A percentile compares a stretch with the other conserved stretches of the same genome.
Conservation (phyloP, 2,797 vertebrate genomes). For the Neopelma chrysocephalum region DNA sequence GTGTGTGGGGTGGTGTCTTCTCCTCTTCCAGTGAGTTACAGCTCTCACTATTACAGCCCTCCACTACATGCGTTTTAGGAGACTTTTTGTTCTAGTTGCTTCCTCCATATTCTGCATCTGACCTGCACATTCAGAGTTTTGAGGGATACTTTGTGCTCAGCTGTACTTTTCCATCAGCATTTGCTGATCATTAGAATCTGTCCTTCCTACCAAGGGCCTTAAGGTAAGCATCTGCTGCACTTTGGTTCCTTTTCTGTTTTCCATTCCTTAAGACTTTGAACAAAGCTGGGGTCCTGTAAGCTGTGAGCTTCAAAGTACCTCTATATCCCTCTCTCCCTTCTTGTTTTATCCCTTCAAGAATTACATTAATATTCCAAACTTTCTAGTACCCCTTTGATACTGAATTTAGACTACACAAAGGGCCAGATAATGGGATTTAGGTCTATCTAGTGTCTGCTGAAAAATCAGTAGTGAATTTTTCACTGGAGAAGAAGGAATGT, state of each 20-base stretch:
- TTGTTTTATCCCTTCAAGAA: neutral
- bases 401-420: neutral
- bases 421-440: neutral
- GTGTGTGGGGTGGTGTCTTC: rapidly evolving
- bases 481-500: neutral
- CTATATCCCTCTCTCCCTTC: neutral
- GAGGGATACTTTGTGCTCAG: neutral
- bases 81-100: neutral
- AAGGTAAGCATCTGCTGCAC: neutral
- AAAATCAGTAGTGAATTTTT: neutral
- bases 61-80: neutral
- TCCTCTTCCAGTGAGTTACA: neutral
- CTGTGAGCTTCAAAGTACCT: neutral
- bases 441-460: neutral
- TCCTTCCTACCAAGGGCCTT: neutral
- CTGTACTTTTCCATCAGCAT: neutral
- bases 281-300: neutral
- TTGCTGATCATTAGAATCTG: neutral
- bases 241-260: neutral
- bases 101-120: neutral
- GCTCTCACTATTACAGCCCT: neutral
- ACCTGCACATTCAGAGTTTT: neutral
- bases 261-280: neutral
- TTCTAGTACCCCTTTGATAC: neutral
- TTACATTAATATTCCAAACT: neutral